phyloP scores from a whole-genome alignment of 53 echinoderm and acorn worm genomes.

The Mesocentrotus franciscanus region DNA sequence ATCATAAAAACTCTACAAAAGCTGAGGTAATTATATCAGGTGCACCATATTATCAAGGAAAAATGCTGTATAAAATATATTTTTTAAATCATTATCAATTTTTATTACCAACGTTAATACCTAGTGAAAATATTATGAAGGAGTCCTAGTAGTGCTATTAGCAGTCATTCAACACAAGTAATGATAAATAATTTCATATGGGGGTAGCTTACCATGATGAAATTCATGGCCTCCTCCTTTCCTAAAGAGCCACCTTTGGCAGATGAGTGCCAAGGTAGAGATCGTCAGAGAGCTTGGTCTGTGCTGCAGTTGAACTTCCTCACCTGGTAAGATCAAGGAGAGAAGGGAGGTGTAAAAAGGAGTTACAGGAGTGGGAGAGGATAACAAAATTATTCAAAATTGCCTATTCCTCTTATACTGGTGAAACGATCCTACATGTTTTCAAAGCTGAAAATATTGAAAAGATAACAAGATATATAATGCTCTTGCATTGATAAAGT shows the following conservation, averaged over 20 bases:
- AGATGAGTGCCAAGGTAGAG: constrained; percentile 79
- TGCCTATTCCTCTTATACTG: no score
- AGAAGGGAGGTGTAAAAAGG: not conserved
- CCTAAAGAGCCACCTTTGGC: constrained; percentile 95
- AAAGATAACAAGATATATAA: not conserved
- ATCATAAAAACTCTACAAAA: not conserved
- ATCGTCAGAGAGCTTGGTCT: constrained; percentile 71
- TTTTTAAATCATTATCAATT: not conserved
- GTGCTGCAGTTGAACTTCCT: constrained; percentile 89
- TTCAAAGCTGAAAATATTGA: no score
- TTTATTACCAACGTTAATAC: no score
- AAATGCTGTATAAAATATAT: not conserved
- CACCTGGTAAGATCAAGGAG: constrained; percentile 68
- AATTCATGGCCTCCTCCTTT: constrained; percentile 90
- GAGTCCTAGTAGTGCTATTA: not conserved
- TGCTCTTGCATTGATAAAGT: no score
- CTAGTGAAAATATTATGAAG: not conserved
- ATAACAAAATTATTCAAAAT: not conserved
- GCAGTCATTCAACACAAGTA: no score
- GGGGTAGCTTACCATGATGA: constrained; percentile 81
- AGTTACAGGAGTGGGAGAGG: not conserved
- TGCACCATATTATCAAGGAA: not conserved
- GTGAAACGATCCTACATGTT: no score
- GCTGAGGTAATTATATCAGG: no score
- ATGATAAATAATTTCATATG: not conserved